Percentiles rank a stretch among this genome's conserved stretches.
These are phyloP conservation scores for Sesamia inferens DNA, from an alignment of 2,888 invertebrate species.

Conservation along the genomic window DNA sequence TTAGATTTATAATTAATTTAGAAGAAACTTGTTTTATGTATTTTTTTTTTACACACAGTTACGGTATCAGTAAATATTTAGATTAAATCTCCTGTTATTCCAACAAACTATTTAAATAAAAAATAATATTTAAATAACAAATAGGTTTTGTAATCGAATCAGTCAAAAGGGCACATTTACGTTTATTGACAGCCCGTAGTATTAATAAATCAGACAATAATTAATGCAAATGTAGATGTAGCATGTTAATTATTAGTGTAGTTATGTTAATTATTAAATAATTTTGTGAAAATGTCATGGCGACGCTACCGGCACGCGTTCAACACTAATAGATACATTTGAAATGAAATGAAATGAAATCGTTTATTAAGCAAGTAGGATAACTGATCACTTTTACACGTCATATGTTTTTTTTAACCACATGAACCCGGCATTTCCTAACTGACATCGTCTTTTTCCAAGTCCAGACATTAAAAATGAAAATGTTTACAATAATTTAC, in stretches of 20 bases:
- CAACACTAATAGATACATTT: constrained; percentile 5
- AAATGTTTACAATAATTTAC: too few relatives aligned
- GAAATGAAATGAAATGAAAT: too few relatives aligned
- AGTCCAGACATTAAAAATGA: too few relatives aligned
- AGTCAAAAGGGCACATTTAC: neutral
- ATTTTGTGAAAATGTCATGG: neutral
- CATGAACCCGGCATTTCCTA: too few relatives aligned
- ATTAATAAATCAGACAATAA: constrained; percentile 6
- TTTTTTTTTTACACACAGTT: constrained; percentile 1
- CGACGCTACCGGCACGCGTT: constrained; percentile 28
- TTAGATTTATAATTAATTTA: constrained; percentile 16
- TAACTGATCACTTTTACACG: too few relatives aligned
- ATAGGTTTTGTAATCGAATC: neutral
- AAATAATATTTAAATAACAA: neutral
- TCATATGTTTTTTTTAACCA: too few relatives aligned
- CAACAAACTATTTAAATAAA: neutral
- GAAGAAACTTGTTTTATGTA: neutral
- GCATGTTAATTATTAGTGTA: constrained; percentile 21
- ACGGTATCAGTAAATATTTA: neutral
- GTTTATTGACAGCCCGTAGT: neutral
- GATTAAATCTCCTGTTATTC: neutral
- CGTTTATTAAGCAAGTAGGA: too few relatives aligned
- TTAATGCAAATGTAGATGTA: constrained; percentile 1
- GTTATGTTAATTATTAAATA: constrained; percentile 9
- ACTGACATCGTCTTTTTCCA: too few relatives aligned